Evolutionary conservation across 2,888 invertebrate species (phyloP).

Genomic region (Ceraclea dissimilis): DNA sequence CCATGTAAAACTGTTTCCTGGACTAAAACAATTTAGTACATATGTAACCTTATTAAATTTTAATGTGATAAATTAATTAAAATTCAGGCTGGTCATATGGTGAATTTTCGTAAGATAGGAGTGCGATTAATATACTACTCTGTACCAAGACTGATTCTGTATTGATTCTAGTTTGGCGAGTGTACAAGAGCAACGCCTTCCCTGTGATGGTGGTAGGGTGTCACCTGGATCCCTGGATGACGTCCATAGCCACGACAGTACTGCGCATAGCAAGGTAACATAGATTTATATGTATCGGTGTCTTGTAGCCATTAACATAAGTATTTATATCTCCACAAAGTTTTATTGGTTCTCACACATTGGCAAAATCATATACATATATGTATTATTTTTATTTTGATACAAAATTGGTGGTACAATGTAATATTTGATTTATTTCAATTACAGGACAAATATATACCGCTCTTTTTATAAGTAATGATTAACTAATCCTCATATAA

Average conservation of each 20-base stretch:
- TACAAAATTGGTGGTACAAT: background rate
- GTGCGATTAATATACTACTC: too few species aligned
- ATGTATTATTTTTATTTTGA: too few species aligned
- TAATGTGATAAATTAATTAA: too few species aligned
- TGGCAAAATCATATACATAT: background rate
- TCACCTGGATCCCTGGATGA: constrained; percentile 49
- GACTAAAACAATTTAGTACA: too few species aligned
- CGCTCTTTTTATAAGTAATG: background rate
- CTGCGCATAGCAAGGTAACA: constrained; percentile 66
- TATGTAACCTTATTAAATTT: too few species aligned
- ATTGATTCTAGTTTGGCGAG: constrained; percentile 69
- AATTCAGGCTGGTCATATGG: too few species aligned
- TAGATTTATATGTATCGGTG: background rate
- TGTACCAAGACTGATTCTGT: too few species aligned
- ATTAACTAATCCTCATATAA: too few species aligned
- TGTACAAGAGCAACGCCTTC: constrained; percentile 90
- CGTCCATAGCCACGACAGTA: constrained; percentile 50
- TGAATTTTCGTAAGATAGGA: too few species aligned
- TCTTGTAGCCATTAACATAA: background rate
- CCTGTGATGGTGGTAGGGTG: constrained; percentile 54
- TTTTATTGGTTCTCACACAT: background rate
- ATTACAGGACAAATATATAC: background rate
- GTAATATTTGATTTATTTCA: background rate
- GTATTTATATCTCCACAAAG: background rate
- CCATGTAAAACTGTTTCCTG: too few species aligned